Conservation (phyloP, 1,140 invertebrate species). For the Caenorhabditis latens region DNA sequence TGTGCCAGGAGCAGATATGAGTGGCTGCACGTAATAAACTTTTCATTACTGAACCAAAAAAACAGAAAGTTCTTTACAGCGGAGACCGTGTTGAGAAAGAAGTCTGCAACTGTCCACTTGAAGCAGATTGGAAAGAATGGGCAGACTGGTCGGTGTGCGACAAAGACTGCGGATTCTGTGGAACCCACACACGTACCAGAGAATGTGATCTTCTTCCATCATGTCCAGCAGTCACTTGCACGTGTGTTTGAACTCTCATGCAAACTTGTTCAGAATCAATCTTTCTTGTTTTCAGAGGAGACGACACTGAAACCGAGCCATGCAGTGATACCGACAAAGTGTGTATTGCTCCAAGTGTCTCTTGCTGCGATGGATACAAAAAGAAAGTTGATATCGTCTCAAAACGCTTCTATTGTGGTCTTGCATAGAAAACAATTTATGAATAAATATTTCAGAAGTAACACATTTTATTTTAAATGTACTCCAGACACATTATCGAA, state of each 20-base stretch:
- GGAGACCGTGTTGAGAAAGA: constrained; percentile 36
- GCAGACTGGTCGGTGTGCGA: neutral
- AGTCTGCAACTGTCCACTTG: constrained; percentile 20
- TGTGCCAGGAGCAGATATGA: constrained; percentile 30
- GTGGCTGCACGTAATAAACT: constrained; percentile 13
- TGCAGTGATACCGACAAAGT: constrained; percentile 52
- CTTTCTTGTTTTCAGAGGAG: constrained; percentile 2
- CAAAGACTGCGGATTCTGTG: constrained; percentile 37
- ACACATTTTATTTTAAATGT: neutral
- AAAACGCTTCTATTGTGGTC: constrained; percentile 30
- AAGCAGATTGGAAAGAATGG: constrained; percentile 40
- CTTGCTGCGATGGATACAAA: constrained; percentile 37
- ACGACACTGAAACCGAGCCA: neutral
- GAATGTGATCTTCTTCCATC: neutral
- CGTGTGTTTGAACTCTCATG: neutral
- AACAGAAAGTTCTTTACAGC: neutral
- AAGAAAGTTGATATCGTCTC: constrained; percentile 29
- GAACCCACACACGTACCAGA: constrained; percentile 36
- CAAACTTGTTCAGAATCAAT: no score
- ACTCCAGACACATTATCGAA: neutral
- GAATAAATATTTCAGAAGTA: constrained; percentile 4
- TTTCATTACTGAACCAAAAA: no score
- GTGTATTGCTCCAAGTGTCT: constrained; percentile 18
- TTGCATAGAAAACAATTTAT: neutral
- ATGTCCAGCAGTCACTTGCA: constrained; percentile 2